These are phyloP conservation scores for Sclerodermus sp. DNA, from an alignment of 2,888 invertebrate species.

Conservation along the genomic window DNA sequence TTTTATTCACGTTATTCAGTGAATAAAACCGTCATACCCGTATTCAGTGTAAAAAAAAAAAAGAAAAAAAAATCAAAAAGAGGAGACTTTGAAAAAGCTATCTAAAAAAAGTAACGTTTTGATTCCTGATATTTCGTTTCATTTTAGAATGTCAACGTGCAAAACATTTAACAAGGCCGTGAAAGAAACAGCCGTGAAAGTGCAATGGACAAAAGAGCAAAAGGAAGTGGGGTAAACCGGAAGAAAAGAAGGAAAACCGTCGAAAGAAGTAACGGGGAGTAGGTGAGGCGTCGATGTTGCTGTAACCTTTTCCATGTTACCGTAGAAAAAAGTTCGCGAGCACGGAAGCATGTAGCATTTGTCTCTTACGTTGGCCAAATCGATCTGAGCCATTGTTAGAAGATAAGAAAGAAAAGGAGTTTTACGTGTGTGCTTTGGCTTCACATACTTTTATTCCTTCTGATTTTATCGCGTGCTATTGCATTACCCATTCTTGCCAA, in stretches of 20 bases:
- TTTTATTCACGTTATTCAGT: no score
- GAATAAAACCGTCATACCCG: no score
- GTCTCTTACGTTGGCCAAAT: conserved; percentile 27
- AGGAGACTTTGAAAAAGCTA: no score
- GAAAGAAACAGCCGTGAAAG: no score
- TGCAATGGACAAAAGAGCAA: neutral
- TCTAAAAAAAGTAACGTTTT: no score
- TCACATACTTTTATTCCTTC: neutral
- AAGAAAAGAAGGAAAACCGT: neutral
- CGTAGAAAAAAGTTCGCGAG: conserved; percentile 26
- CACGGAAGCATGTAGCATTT: conserved; percentile 22
- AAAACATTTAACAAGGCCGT: no score
- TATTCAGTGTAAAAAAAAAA: no score
- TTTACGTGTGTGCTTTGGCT: neutral
- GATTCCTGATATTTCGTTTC: no score
- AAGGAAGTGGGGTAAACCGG: conserved; percentile 1
- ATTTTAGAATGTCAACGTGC: no score
- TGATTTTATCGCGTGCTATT: no score
- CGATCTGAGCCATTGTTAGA: conserved; percentile 24
- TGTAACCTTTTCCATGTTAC: conserved; percentile 25
- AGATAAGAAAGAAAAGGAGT: conserved; percentile 5
- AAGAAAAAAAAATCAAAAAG: no score
- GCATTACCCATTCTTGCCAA: no score
- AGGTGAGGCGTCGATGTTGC: conserved; percentile 19
- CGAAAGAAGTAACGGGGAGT: conserved; percentile 10